A percentile compares a stretch with the other conserved stretches of the same genome.
Conservation (phyloP, 2,888 invertebrate genomes). For the Corythucha ciliata region DNA sequence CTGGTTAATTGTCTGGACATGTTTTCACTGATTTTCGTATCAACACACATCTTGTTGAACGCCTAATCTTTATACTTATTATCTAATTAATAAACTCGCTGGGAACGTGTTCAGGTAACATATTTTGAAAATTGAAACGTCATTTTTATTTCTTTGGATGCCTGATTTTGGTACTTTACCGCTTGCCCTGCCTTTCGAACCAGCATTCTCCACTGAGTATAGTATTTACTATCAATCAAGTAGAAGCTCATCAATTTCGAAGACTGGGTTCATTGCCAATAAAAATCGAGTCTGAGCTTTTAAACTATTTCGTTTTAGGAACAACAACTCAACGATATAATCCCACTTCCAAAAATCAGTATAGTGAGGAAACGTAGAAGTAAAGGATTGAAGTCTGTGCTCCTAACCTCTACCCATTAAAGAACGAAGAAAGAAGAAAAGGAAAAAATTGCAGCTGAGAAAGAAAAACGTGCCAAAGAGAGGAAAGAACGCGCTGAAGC, state of each 20-base stretch:
- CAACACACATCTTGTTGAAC: too few species aligned
- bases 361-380: not conserved
- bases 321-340: conserved; percentile 9
- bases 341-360: conserved; percentile 9
- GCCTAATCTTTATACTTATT: too few species aligned
- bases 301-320: not conserved
- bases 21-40: too few species aligned
- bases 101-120: too few species aligned
- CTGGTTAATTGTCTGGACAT: too few species aligned
- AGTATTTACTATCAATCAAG: not conserved
- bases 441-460: not conserved
- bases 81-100: too few species aligned
- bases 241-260: not conserved
- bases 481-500: not conserved
- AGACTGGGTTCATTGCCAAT: conserved; percentile 1
- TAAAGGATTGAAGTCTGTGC: not conserved
- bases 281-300: not conserved
- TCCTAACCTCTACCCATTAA: conserved; percentile 7
- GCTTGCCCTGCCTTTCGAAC: too few species aligned
- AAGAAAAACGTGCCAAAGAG: conserved; percentile 4
- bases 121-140: too few species aligned
- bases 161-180: too few species aligned
- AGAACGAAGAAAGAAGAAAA: conserved; percentile 5
- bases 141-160: too few species aligned
- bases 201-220: too few species aligned